Percentiles rank a stretch among this genome's conserved stretches.
Evolutionary conservation across 1,140 invertebrate genomes (phyloP).

Genomic region (Drosophila neocordata): DNA sequence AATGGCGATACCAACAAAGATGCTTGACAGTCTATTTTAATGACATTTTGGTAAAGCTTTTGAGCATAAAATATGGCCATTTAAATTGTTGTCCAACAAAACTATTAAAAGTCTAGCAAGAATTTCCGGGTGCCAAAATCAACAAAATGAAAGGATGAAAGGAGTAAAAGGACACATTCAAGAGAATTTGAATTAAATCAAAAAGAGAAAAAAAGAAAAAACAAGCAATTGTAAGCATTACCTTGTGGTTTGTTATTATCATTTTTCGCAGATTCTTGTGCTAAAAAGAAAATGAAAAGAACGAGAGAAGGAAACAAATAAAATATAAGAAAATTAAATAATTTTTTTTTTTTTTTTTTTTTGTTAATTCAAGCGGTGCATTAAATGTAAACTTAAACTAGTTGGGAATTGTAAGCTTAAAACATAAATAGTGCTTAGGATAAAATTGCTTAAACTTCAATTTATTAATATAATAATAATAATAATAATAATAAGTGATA

Average conservation of each 20-base stretch:
- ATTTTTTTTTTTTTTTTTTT: constrained; percentile 11
- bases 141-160: constrained; percentile 29
- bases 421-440: not conserved
- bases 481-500: no score
- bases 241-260: constrained; percentile 82
- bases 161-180: constrained; percentile 22
- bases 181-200: constrained; percentile 11
- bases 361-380: not conserved
- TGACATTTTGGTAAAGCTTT: constrained; percentile 67
- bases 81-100: constrained; percentile 67
- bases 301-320: constrained; percentile 52
- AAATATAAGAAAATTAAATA: constrained; percentile 34
- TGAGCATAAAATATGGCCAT: constrained; percentile 73
- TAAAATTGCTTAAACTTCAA: not conserved
- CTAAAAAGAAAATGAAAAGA: constrained; percentile 78
- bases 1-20: not conserved
- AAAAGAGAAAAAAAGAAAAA: not conserved
- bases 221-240: constrained; percentile 60
- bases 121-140: constrained; percentile 42
- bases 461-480: no score
- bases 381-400: constrained; percentile 19
- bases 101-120: constrained; percentile 56
- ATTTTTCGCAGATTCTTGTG: constrained; percentile 82
- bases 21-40: constrained; percentile 63
- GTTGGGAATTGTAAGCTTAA: not conserved